Conservation (phyloP, 64 coral and sea anemone genomes). For the Hydrozoanthus tunicans region DNA sequence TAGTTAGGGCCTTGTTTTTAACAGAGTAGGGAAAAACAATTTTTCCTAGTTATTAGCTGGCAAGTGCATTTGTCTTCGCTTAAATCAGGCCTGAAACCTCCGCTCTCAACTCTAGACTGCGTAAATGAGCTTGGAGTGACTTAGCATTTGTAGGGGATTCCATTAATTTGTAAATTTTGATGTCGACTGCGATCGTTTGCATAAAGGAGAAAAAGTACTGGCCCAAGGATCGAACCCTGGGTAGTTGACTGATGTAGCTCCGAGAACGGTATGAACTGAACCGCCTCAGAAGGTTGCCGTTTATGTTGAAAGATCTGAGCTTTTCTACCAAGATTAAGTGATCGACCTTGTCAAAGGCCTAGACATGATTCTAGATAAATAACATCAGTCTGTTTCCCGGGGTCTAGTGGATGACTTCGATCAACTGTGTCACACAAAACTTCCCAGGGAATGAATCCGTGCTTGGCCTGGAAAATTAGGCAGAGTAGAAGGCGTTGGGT, state of each 20-base stretch:
- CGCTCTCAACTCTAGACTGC: background rate
- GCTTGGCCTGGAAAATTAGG: background rate
- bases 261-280: slow-evolving; percentile 49
- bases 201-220: background rate
- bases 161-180: background rate
- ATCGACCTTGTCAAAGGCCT: slow-evolving; percentile 65
- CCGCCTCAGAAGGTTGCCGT: slow-evolving; percentile 21
- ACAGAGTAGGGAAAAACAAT: background rate
- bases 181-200: background rate
- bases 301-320: slow-evolving; percentile 26
- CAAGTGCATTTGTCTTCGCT: background rate
- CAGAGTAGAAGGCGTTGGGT: slow-evolving; percentile 1
- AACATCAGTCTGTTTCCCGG: slow-evolving; percentile 43
- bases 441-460: slow-evolving; percentile 51
- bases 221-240: background rate
- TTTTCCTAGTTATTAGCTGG: background rate
- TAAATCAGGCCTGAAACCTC: background rate
- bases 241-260: slow-evolving; percentile 9
- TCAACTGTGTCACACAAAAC: slow-evolving; percentile 46
- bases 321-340: background rate
- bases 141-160: background rate
- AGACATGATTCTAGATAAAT: slow-evolving; percentile 54
- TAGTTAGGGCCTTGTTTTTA: background rate
- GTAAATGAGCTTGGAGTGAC: background rate
- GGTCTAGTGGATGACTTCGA: slow-evolving; percentile 45